phyloP scores from a whole-genome alignment of 2,797 vertebrate genomes.

The Anniella stebbinsi region DNA sequence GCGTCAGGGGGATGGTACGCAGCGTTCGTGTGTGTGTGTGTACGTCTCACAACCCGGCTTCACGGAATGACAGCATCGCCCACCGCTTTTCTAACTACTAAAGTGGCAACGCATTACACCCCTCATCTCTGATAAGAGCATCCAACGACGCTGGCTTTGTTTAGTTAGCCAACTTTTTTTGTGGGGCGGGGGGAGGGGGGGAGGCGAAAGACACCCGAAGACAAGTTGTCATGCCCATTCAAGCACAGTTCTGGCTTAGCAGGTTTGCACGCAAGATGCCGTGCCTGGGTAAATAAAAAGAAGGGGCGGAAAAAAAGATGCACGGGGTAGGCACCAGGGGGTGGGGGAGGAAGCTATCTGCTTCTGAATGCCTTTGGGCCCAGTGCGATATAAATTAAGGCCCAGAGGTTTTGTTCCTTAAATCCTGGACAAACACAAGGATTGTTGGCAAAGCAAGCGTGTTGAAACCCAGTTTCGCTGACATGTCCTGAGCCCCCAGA shows the following conservation, averaged over 20 bases:
- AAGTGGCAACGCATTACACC: too few relatives aligned
- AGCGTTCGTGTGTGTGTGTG: neutral
- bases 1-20: neutral
- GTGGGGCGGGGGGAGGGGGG: neutral
- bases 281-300: neutral
- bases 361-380: neutral
- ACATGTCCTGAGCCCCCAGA: neutral
- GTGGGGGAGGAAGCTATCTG: neutral
- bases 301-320: neutral
- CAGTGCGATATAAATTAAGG: neutral
- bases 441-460: constrained; percentile 2
- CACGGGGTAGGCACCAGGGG: too few relatives aligned
- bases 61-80: neutral
- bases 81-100: neutral
- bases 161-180: neutral
- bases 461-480: neutral
- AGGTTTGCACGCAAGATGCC: neutral
- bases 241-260: constrained; percentile 5
- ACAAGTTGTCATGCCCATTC: neutral
- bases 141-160: neutral
- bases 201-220: neutral
- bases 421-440: neutral
- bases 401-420: neutral
- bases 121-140: neutral
- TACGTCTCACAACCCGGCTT: neutral